phyloP scores from a whole-genome alignment of 2,888 invertebrate genomes.

The Tetropium fuscum region DNA sequence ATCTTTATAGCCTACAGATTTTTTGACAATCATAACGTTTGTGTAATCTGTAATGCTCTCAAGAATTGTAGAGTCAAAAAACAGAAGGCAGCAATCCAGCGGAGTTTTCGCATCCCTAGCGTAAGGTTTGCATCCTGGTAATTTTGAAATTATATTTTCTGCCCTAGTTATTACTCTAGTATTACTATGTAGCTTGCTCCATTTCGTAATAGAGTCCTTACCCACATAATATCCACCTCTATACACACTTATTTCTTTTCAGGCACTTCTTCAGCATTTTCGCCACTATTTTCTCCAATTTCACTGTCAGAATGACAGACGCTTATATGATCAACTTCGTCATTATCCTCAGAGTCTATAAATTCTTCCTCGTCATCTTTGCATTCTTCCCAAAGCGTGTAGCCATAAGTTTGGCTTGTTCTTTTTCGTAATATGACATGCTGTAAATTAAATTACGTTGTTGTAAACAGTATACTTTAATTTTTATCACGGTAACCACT shows the following conservation, averaged over 20 bases:
- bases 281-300: neutral
- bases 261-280: neutral
- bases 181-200: neutral
- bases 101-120: neutral
- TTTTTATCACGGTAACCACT: neutral
- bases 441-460: neutral
- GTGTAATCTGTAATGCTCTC: neutral
- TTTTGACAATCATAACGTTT: neutral
- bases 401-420: neutral
- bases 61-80: neutral
- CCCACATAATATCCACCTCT: neutral
- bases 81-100: neutral
- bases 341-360: neutral
- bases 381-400: neutral
- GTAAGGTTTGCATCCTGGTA: neutral
- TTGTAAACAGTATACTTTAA: neutral
- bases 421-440: constrained; percentile 1
- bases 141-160: neutral
- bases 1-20: too few relatives aligned
- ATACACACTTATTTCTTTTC: neutral
- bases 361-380: neutral
- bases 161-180: neutral
- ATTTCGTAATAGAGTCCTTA: neutral
- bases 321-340: neutral
- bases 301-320: neutral